Conservation (phyloP, 2,797 vertebrate genomes). For the Microctenopoma lineatum region DNA sequence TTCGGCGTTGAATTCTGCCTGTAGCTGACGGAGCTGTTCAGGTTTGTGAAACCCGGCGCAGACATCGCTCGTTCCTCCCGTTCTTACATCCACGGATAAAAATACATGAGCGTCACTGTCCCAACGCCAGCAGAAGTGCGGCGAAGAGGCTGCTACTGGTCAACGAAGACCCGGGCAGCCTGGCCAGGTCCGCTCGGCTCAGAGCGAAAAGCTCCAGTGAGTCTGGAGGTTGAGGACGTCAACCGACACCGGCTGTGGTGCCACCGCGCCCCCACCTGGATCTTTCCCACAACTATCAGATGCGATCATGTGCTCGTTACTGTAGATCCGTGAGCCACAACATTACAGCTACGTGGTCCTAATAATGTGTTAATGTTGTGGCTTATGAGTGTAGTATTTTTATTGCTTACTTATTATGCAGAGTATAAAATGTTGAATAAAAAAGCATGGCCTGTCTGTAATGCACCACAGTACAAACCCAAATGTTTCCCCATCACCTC, state of each 20-base stretch:
- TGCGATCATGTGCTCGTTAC: too few relatives aligned
- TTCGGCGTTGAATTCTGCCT: slow-evolving; percentile 74
- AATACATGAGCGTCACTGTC: slow-evolving; percentile 54
- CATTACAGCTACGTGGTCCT: too few relatives aligned
- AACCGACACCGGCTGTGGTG: slow-evolving; percentile 6
- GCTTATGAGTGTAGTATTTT: too few relatives aligned
- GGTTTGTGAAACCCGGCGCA: slow-evolving; percentile 76
- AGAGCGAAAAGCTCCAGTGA: slow-evolving; percentile 39
- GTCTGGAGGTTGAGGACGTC: slow-evolving; percentile 24
- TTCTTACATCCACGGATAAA: slow-evolving; percentile 50
- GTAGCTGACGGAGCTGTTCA: slow-evolving; percentile 71
- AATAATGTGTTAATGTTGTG: too few relatives aligned
- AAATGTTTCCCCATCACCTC: too few relatives aligned
- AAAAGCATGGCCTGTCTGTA: too few relatives aligned
- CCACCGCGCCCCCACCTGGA: slow-evolving; percentile 54
- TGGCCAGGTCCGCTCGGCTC: slow-evolving; percentile 45
- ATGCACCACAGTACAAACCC: too few relatives aligned
- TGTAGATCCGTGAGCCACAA: too few relatives aligned
- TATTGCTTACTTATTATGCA: too few relatives aligned
- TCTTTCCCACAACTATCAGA: too few relatives aligned
- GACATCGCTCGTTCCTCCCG: slow-evolving; percentile 77
- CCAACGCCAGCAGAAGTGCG: slow-evolving; percentile 15
- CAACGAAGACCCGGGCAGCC: slow-evolving; percentile 52
- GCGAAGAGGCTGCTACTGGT: slow-evolving; percentile 36
- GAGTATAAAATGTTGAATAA: too few relatives aligned